phyloP scores from a whole-genome alignment of 1,140 invertebrate genomes.

The Zophobas atratus region DNA sequence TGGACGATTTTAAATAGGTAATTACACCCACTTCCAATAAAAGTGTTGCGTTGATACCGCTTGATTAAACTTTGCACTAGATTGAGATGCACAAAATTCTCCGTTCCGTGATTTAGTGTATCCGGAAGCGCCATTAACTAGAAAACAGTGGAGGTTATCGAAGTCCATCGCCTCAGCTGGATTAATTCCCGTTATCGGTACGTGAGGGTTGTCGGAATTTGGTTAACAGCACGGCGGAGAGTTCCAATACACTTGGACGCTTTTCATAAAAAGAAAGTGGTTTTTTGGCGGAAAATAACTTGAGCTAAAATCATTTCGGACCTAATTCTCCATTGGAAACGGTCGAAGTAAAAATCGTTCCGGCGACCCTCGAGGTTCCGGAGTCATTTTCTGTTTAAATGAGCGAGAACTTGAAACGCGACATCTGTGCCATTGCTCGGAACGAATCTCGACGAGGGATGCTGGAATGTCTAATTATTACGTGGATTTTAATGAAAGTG shows the following conservation, averaged over 20 bases:
- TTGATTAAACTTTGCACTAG: too few relatives aligned
- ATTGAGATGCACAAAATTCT: too few relatives aligned
- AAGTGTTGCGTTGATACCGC: too few relatives aligned
- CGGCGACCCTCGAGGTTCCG: constrained; percentile 1
- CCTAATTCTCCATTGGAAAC: constrained; percentile 14
- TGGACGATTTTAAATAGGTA: too few relatives aligned
- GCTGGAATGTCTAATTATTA: neutral
- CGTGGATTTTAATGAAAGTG: neutral
- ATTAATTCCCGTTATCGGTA: constrained; percentile 19
- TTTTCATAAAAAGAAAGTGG: too few relatives aligned
- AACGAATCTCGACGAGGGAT: neutral
- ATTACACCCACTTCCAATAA: too few relatives aligned
- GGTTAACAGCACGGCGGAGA: neutral
- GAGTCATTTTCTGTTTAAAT: neutral
- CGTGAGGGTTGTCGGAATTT: neutral
- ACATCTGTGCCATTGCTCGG: neutral
- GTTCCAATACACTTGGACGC: too few relatives aligned
- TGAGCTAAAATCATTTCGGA: constrained; percentile 16
- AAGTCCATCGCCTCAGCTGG: neutral
- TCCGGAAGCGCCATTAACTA: neutral
- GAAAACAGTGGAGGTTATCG: constrained; percentile 15
- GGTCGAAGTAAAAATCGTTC: neutral
- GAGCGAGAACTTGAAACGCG: constrained; percentile 1
- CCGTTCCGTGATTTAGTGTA: too few relatives aligned
- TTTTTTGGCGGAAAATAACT: neutral